Evolutionary conservation across 2,113 vertebrate genomes (phyloP).

Genomic region (Campylomormyrus numenius): DNA sequence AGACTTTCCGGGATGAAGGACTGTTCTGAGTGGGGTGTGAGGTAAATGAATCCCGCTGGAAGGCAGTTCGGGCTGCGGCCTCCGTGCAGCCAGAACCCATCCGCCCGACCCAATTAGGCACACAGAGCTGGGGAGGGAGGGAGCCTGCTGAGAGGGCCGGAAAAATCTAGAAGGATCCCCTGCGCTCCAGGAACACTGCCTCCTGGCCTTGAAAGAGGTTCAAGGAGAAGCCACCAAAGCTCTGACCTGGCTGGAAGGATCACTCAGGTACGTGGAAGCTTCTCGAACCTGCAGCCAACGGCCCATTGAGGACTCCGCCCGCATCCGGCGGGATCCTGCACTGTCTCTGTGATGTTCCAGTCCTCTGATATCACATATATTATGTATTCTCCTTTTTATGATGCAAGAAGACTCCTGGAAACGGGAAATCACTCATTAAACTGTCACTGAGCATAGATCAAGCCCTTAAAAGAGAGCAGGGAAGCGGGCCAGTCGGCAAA

Average conservation of each 20-base stretch:
- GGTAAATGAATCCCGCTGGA: neutral
- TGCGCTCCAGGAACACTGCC: neutral
- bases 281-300: neutral
- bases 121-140: constrained; percentile 48
- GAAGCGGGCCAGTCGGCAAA: constrained; percentile 24
- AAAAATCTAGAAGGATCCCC: neutral
- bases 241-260: neutral
- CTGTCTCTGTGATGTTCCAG: constrained; percentile 33
- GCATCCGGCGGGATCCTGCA: constrained; percentile 41
- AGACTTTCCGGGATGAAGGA: neutral
- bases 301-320: constrained; percentile 33
- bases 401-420: constrained; percentile 44
- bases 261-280: neutral
- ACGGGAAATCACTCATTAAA: constrained; percentile 55
- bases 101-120: constrained; percentile 65
- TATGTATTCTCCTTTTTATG: constrained; percentile 53
- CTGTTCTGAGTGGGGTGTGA: neutral
- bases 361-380: constrained; percentile 52
- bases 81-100: constrained; percentile 26
- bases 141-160: constrained; percentile 14
- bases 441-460: constrained; percentile 52
- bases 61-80: neutral
- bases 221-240: constrained; percentile 7
- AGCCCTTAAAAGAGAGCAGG: constrained; percentile 42
- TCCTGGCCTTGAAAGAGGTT: neutral